Evolutionary conservation across 2,888 invertebrate species (phyloP), one percentile per base, ranked within the genome.

Genomic region (Zelleria hepariella): DNA sequence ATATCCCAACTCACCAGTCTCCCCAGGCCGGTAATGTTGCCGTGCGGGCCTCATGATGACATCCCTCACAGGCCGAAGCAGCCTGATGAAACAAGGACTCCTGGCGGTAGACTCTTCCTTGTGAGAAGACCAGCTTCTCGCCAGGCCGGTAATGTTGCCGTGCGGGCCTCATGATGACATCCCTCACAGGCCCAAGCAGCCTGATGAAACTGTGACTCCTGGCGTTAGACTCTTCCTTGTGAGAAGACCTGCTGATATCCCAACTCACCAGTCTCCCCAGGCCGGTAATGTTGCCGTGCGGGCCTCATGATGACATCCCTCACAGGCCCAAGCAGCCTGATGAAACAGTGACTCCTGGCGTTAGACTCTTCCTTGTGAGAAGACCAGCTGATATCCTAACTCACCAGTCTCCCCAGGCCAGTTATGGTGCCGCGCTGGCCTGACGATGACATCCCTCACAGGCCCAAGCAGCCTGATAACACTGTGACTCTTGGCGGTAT

Each of bases 281-380:
- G 92, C 59, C 87, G n/a, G n/a, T n/a, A n/a, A 64, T 91, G 90
- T 67, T 91, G 91, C 59, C 91, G 84, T 6, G 91, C 91, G 0
- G 92, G 91, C 26, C 92, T 78, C n/a, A 92, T 90, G 62, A 93
- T 90, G 60, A 92, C 91, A 67, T 92, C 92, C 25, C 92, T 80
- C 1, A 92, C 91, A 0, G 91, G 90, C 0, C 92, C 92, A 18
- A 92, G 86, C 15, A 93, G 82, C 53, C 90, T 82, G 71, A 92
- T 90, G 66, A 91, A 85, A 62, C 92, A 91, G 67, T 91, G 90
- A 63, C 91, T 91, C 74, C 90, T 90, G 6, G 92, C 82, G 0
- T 90, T 88, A 64, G 91, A 92, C 49, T 87, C 83, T 5, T 86
- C 88, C 60, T 81, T 87, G 5, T n/a, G n/a, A n/a, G n/a, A n/a